phyloP scores from a whole-genome alignment of 2,888 invertebrate species.

The Ophion ventricosus region DNA sequence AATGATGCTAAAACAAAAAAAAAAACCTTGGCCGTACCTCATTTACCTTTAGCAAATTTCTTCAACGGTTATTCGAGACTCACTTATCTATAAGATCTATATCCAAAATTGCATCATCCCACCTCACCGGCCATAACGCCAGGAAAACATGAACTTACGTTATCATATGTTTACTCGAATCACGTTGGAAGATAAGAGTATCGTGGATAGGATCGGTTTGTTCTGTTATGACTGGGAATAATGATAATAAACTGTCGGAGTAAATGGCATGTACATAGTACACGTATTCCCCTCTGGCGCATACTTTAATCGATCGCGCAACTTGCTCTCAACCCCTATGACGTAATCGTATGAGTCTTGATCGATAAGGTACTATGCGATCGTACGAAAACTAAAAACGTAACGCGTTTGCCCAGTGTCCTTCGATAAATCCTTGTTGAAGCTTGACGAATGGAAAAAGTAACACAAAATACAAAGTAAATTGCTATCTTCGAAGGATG shows the following conservation, averaged over 20 bases:
- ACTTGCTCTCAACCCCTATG: slow-evolving; percentile 35
- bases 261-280: background rate
- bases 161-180: slow-evolving; percentile 8
- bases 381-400: background rate
- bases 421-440: slow-evolving; percentile 27
- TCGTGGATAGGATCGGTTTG: slow-evolving; percentile 39
- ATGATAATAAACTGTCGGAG: slow-evolving; percentile 8
- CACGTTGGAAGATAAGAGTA: slow-evolving; percentile 35
- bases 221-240: slow-evolving; percentile 29
- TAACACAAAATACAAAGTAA: background rate
- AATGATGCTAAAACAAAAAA: background rate
- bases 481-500: slow-evolving; percentile 10
- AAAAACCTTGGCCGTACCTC: background rate
- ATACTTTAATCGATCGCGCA: slow-evolving; percentile 31
- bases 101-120: background rate
- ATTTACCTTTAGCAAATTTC: background rate
- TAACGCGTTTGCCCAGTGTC: background rate
- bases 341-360: slow-evolving; percentile 20
- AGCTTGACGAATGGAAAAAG: background rate
- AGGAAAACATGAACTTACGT: background rate
- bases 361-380: slow-evolving; percentile 21
- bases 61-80: background rate
- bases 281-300: slow-evolving; percentile 11
- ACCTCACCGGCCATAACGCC: background rate
- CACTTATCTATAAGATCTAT: background rate